Conservation (phyloP, 2,797 vertebrate species). For the Alexandromys oeconomus region DNA sequence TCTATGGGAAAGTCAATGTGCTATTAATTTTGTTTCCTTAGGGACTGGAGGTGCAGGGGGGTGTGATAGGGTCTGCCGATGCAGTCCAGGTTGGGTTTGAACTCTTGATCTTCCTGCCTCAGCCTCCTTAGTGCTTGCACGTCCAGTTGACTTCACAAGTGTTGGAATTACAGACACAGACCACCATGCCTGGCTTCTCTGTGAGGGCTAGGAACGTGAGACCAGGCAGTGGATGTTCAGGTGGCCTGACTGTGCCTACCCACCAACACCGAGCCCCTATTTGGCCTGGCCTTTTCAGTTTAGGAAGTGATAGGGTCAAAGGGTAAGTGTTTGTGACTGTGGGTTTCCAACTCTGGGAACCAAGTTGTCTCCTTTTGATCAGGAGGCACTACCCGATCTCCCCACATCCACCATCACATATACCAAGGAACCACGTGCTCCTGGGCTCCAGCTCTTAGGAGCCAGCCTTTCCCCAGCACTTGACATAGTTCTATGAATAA, state of each 20-base stretch:
- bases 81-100: background rate
- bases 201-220: background rate
- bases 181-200: background rate
- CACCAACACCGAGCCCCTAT: fast-evolving
- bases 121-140: background rate
- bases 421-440: no score
- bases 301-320: no score
- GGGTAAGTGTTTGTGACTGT: background rate
- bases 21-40: background rate
- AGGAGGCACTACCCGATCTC: background rate
- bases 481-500: background rate
- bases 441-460: background rate
- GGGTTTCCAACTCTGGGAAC: background rate
- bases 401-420: background rate
- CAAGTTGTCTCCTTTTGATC: background rate
- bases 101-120: background rate
- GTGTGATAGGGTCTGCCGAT: background rate
- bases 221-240: background rate
- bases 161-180: background rate
- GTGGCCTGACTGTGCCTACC: no score
- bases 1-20: background rate
- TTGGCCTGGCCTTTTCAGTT: background rate
- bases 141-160: background rate
- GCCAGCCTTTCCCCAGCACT: background rate
- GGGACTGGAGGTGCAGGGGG: background rate